These are phyloP conservation scores for Galaxea fascicularis DNA, from an alignment of 92 coral and sea anemone species.

Conservation along the genomic window DNA sequence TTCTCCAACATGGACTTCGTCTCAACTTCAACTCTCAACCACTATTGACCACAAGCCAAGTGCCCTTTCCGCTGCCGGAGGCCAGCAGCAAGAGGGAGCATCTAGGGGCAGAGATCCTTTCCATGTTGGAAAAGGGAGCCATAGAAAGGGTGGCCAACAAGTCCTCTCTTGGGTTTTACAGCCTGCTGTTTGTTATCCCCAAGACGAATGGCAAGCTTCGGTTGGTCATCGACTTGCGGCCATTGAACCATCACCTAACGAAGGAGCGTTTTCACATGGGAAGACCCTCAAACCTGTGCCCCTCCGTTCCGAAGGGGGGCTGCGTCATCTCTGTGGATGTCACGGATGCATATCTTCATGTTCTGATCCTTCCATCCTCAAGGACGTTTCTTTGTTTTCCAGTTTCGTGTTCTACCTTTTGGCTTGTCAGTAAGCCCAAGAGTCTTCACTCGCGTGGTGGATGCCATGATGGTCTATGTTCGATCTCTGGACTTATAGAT, in stretches of 20 bases:
- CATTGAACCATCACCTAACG: background rate
- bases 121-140: slow-evolving; percentile 14
- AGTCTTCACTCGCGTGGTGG: background rate
- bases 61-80: slow-evolving; percentile 30
- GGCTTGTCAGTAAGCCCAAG: slow-evolving; percentile 16
- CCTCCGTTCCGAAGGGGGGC: slow-evolving; percentile 8
- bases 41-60: background rate
- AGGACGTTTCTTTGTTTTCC: background rate
- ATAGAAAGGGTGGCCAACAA: slow-evolving; percentile 8
- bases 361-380: background rate
- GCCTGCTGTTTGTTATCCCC: background rate
- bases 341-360: slow-evolving; percentile 14
- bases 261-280: slow-evolving; percentile 8
- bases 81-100: slow-evolving; percentile 27
- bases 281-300: background rate
- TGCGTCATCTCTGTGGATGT: slow-evolving; percentile 16
- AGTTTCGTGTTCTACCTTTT: slow-evolving; percentile 27
- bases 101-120: slow-evolving; percentile 7
- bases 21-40: slow-evolving; percentile 9
- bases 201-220: background rate
- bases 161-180: slow-evolving; percentile 2
- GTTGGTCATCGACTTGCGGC: background rate
- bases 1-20: slow-evolving; percentile 39
- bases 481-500: slow-evolving; percentile 21
- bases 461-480: background rate